A percentile compares a stretch with the other conserved stretches of the same genome.
These are phyloP conservation scores for Eustalomyia histrio DNA, from an alignment of 2,888 invertebrate genomes.

Conservation along the genomic window DNA sequence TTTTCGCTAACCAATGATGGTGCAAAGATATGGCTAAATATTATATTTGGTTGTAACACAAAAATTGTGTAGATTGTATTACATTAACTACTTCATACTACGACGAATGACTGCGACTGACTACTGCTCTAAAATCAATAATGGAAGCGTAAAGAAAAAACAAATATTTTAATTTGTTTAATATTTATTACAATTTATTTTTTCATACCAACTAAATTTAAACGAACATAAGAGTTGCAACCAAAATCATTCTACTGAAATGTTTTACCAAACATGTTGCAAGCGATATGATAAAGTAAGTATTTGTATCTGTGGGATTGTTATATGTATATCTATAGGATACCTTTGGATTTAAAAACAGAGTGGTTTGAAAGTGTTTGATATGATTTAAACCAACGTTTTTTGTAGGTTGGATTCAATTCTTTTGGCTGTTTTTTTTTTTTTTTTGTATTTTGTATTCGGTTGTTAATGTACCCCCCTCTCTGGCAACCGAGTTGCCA, in stretches of 20 bases:
- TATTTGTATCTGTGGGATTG: neutral
- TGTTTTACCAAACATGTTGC: neutral
- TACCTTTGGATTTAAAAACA: neutral
- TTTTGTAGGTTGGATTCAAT: neutral
- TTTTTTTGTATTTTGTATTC: neutral
- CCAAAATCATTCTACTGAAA: neutral
- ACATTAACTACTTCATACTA: conserved; percentile 14
- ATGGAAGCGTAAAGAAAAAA: conserved; percentile 36
- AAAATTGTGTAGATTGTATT: conserved; percentile 58
- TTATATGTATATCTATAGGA: neutral
- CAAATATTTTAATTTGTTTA: neutral
- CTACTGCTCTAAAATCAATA: conserved; percentile 59
- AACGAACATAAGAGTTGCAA: neutral
- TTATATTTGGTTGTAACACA: conserved; percentile 45
- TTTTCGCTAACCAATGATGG: neutral
- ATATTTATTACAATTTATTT: neutral
- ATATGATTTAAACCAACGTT: neutral
- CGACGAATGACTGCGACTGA: too few species aligned
- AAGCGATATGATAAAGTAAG: neutral
- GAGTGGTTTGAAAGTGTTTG: neutral
- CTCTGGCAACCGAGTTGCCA: neutral
- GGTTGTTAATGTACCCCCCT: neutral
- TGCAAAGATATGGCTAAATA: conserved; percentile 49
- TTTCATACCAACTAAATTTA: neutral
- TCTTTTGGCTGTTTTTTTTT: too few species aligned